phyloP scores from a whole-genome alignment of 2,888 invertebrate species.

The Chymomyza fuscimana region DNA sequence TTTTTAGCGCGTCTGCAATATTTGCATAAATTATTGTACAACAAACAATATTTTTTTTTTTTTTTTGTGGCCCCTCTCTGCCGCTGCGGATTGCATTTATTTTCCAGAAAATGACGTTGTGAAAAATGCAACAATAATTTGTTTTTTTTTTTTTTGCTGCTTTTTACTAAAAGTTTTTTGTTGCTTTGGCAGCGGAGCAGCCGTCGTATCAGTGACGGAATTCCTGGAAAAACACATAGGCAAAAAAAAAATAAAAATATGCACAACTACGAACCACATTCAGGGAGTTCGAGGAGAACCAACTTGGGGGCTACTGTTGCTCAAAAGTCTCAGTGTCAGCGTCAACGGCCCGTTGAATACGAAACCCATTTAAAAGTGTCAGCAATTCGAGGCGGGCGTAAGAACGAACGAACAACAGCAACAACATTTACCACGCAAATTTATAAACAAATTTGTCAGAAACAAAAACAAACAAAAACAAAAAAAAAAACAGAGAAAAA shows the following conservation, averaged over 20 bases:
- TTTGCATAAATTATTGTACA: conserved; percentile 72
- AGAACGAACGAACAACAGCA: not conserved
- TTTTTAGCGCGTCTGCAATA: conserved; percentile 66
- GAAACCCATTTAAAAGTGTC: conserved; percentile 9
- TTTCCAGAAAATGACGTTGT: conserved; percentile 71
- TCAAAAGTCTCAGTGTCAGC: conserved; percentile 5
- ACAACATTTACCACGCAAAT: not conserved
- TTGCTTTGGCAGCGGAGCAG: conserved; percentile 27
- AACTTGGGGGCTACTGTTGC: not conserved
- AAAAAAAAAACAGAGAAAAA: not conserved
- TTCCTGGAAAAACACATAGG: conserved; percentile 76
- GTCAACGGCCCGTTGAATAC: conserved; percentile 19
- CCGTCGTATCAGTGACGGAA: conserved; percentile 69
- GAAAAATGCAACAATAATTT: conserved; percentile 68
- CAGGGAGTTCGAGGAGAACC: not conserved
- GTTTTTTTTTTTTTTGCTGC: conserved; percentile 16
- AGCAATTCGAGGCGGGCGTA: not conserved
- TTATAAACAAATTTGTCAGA: not conserved
- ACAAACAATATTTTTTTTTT: conserved; percentile 55
- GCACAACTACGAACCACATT: conserved; percentile 27
- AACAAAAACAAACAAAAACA: not conserved
- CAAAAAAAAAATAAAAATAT: conserved; percentile 45
- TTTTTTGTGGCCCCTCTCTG: not conserved
- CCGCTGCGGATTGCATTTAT: conserved; percentile 46
- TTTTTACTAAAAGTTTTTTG: conserved; percentile 16